Evolutionary conservation across 2,113 vertebrate genomes (phyloP), one percentile per base, ranked within the genome.

Genomic region (Hydrolagus affinis): DNA sequence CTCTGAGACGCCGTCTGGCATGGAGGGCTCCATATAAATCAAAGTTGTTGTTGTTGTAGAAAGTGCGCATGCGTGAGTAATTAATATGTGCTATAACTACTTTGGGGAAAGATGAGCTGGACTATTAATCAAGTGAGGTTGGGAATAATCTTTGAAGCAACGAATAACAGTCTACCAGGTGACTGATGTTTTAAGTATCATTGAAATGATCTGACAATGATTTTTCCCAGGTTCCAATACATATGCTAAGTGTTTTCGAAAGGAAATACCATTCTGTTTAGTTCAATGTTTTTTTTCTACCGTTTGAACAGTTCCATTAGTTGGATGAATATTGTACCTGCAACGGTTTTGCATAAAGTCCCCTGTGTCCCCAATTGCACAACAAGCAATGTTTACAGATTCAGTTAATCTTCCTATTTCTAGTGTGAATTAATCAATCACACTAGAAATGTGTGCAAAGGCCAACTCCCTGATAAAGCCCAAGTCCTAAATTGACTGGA

Each of bases 161-260:
- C 2, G 44, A 44, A 44, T 44, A 44, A 44, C 6, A 44, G 1
- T 44, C 44, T 44, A 44, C 44, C 44, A 44, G 44, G 44, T n/a
- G n/a, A n/a, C n/a, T n/a, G n/a, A n/a, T n/a, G n/a, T 44, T 44
- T 44, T 44, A 44, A 1, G 44, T 44, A 44, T 44, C 1, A 44
- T 44, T 44, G 44, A 44, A 44, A 44, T 6, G 44, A 44, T 44
- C 44, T 44, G 44, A 44, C 44, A 44, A 44, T 15, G 17, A 44
- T 75, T 71, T 75, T 44, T 75, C 21, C 32, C 73, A 75, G 6
- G 28, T 75, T 75, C 73, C 56, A 19, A 75, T 74, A 72, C 32
- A 21, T 9, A 56, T 44, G n/a, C 1, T 8, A 56, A 30, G 3
- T 3, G 19, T 56, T 56, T 75, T 75, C 32, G 17, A 21, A 17